Conservation (phyloP, 2,113 vertebrate species). For the Lepus timidus region DNA sequence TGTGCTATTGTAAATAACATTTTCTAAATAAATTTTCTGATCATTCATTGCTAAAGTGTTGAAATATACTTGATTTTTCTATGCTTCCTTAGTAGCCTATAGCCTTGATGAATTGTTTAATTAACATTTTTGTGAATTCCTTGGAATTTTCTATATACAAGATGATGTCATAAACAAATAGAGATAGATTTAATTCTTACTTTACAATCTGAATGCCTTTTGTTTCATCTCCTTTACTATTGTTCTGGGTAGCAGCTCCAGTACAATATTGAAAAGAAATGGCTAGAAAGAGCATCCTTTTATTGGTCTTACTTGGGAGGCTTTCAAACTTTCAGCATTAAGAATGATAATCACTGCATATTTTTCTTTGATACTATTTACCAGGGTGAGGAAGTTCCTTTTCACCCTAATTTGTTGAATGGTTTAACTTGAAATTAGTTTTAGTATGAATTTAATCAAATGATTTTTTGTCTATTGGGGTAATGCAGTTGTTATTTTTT, state of each 20-base stretch:
- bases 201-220: neutral
- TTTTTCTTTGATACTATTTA: conserved; percentile 15
- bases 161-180: neutral
- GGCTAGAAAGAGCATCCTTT: neutral
- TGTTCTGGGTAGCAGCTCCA: neutral
- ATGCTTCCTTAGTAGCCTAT: neutral
- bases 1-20: neutral
- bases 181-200: conserved; percentile 8
- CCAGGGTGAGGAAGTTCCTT: neutral
- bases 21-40: neutral
- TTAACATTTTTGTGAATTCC: conserved; percentile 18
- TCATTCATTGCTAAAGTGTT: neutral
- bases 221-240: conserved; percentile 18
- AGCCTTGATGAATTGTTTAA: conserved; percentile 27
- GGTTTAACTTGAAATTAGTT: neutral
- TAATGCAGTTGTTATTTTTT: neutral
- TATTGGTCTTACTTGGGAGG: neutral
- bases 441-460: neutral
- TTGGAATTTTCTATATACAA: neutral
- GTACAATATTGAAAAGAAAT: neutral
- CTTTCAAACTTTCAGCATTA: conserved; percentile 13
- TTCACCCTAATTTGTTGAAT: neutral
- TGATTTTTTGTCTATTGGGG: conserved; percentile 3
- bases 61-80: neutral
- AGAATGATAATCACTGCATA: neutral